Conservation (phyloP, 53 echinoderm and acorn worm species). For the Mesocentrotus franciscanus region DNA sequence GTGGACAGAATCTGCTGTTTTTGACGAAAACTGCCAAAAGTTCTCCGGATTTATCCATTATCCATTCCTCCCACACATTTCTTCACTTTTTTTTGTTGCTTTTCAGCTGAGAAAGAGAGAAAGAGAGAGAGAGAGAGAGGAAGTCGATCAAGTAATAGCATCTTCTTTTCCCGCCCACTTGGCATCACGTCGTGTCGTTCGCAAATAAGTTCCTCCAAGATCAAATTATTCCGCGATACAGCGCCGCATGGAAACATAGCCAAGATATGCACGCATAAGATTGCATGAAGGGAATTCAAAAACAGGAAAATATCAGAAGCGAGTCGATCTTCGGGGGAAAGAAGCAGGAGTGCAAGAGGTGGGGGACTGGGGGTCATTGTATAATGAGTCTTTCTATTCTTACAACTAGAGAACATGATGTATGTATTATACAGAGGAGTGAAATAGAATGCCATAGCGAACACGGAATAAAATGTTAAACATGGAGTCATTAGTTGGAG, state of each 20-base stretch:
- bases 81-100: background rate
- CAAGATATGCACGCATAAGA: background rate
- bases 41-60: slow-evolving; percentile 37
- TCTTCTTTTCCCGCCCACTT: slow-evolving; percentile 36
- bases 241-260: background rate
- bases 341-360: background rate
- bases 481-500: background rate
- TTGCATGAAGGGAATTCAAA: background rate
- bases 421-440: background rate
- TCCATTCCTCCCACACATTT: slow-evolving; percentile 51
- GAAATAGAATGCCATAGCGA: background rate
- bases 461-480: background rate
- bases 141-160: slow-evolving; percentile 35
- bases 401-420: background rate
- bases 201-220: slow-evolving; percentile 21
- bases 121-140: background rate
- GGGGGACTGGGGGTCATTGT: background rate
- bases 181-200: background rate
- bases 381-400: background rate
- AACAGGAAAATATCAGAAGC: slow-evolving; percentile 1
- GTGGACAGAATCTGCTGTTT: slow-evolving; percentile 2
- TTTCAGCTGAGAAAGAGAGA: background rate
- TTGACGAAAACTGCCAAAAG: slow-evolving; percentile 29
- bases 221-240: slow-evolving; percentile 18
- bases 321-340: background rate